A percentile compares a stretch with the other conserved stretches of the same genome.
Evolutionary conservation across 1,140 invertebrate species (phyloP).

Genomic region (Bombus impatiens): DNA sequence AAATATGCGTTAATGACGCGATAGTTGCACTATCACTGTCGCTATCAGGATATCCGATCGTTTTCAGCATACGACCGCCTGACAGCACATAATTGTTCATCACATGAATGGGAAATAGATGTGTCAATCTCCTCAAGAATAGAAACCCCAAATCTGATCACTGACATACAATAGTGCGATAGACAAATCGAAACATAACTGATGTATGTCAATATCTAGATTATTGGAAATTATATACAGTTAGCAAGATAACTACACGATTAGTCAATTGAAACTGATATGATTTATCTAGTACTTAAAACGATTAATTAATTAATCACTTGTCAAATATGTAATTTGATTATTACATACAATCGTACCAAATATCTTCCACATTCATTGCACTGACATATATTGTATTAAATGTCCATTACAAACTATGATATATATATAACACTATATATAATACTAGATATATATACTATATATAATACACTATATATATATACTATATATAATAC

Average conservation of each 20-base stretch:
- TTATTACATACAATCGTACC: too few species aligned
- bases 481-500: too few species aligned
- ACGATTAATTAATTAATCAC: not conserved
- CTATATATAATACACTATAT: too few species aligned
- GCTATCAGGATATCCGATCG: constrained; percentile 22
- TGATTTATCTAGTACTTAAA: not conserved
- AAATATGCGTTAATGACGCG: constrained; percentile 77
- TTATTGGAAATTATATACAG: not conserved
- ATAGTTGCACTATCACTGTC: constrained; percentile 37
- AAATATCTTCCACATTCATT: not conserved
- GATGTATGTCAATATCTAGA: not conserved
- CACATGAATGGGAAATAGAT: constrained; percentile 39
- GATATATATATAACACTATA: too few species aligned
- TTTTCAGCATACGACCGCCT: constrained; percentile 19
- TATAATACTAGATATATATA: too few species aligned
- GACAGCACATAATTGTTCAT: constrained; percentile 57
- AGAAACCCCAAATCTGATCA: constrained; percentile 44
- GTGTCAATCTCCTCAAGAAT: constrained; percentile 54
- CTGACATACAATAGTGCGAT: constrained; percentile 16
- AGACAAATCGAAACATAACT: constrained; percentile 51
- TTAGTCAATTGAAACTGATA: not conserved
- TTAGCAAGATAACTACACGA: not conserved
- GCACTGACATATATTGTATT: not conserved
- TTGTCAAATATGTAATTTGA: not conserved
- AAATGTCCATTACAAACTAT: not conserved